Evolutionary conservation across 2,888 invertebrate genomes (phyloP).

Genomic region (Sialis lutaria): DNA sequence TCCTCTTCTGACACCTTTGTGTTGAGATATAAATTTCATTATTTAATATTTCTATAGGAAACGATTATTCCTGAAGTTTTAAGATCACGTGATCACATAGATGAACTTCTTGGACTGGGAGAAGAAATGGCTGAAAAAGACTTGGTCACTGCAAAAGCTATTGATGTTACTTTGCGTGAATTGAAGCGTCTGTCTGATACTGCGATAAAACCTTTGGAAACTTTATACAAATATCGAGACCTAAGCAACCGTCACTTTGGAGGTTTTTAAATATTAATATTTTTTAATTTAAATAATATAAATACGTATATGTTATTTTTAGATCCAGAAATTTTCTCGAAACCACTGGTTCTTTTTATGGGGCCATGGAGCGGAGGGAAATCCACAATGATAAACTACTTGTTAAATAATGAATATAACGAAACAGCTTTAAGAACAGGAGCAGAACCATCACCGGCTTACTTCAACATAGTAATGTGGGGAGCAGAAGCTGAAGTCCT

Average conservation of each 20-base stretch:
- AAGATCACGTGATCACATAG: slow-evolving; percentile 63
- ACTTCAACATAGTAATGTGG: slow-evolving; percentile 81
- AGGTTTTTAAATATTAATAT: slow-evolving; percentile 20
- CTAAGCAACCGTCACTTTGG: slow-evolving; percentile 82
- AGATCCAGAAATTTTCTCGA: slow-evolving; percentile 90
- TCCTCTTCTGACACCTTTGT: too few species aligned
- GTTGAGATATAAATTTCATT: background rate
- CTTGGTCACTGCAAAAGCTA: slow-evolving; percentile 49
- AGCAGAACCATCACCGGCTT: slow-evolving; percentile 85
- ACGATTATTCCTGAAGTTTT: slow-evolving; percentile 59
- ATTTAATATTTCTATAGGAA: slow-evolving; percentile 30
- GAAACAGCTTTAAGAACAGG: slow-evolving; percentile 70
- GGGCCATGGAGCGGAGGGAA: slow-evolving; percentile 96
- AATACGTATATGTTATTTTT: slow-evolving; percentile 9
- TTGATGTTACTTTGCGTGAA: slow-evolving; percentile 64
- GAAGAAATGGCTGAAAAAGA: slow-evolving; percentile 56
- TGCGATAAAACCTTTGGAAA: slow-evolving; percentile 79
- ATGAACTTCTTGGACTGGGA: slow-evolving; percentile 61
- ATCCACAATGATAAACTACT: slow-evolving; percentile 83
- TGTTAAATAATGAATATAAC: slow-evolving; percentile 73
- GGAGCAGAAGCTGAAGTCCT: slow-evolving; percentile 72
- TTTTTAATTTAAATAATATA: background rate
- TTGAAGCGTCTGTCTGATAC: slow-evolving; percentile 72
- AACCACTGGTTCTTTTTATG: slow-evolving; percentile 83
- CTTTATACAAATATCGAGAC: slow-evolving; percentile 80